Evolutionary conservation across 2,888 invertebrate genomes (phyloP).

Genomic region (Aethes cnicana): DNA sequence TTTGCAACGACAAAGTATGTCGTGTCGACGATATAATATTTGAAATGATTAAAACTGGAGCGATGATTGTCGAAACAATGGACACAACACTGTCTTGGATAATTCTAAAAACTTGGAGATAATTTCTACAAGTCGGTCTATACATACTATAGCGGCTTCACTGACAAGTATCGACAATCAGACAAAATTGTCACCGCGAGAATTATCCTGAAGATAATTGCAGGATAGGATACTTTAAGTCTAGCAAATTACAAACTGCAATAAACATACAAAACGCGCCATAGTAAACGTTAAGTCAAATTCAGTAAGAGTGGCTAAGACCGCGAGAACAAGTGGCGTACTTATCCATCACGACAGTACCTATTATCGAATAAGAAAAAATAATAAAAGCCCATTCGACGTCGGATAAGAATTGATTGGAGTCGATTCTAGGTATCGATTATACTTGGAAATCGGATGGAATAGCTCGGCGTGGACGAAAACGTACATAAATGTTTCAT

Average conservation of each 20-base stretch:
- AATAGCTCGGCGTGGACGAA: constrained; percentile 28
- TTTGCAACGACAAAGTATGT: too few relatives aligned
- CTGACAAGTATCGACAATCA: constrained; percentile 45
- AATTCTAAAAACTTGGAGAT: too few relatives aligned
- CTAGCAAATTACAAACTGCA: constrained; percentile 42
- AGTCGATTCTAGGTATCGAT: constrained; percentile 53
- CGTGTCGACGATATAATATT: too few relatives aligned
- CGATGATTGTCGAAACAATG: too few relatives aligned
- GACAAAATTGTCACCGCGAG: constrained; percentile 64
- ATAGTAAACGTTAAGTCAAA: constrained; percentile 37
- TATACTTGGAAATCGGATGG: constrained; percentile 52
- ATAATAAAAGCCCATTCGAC: constrained; percentile 46
- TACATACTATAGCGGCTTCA: too few relatives aligned
- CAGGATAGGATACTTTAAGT: constrained; percentile 55
- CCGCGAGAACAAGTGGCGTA: constrained; percentile 22
- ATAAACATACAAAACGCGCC: background rate
- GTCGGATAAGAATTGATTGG: constrained; percentile 60
- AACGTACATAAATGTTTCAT: constrained; percentile 22
- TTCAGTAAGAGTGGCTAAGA: constrained; percentile 25
- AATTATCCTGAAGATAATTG: constrained; percentile 65
- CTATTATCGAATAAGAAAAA: constrained; percentile 58
- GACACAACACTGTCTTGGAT: too few relatives aligned
- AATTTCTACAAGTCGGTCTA: too few relatives aligned
- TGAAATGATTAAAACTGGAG: too few relatives aligned
- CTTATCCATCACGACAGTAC: constrained; percentile 44